A percentile compares a stretch with the other conserved stretches of the same genome.
Evolutionary conservation across 2,113 vertebrate genomes (phyloP).

Genomic region (Microcebus lehilahytsara): DNA sequence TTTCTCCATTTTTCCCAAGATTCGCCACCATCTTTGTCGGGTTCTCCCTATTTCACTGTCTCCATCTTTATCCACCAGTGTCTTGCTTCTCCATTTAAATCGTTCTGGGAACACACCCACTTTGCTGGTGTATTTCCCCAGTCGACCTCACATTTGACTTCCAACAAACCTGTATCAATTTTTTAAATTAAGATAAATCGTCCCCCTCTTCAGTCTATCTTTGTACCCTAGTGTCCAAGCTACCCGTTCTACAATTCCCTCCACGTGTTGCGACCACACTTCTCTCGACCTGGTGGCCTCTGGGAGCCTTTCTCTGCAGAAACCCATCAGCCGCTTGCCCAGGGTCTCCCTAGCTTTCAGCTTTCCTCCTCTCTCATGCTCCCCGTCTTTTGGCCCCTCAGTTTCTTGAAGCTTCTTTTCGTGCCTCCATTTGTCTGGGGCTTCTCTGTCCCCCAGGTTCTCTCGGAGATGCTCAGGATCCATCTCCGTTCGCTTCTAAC

Average conservation of each 20-base stretch:
- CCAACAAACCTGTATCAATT: too few relatives aligned
- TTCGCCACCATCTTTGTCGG: neutral
- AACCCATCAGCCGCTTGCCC: neutral
- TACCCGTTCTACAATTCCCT: neutral
- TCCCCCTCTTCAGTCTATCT: neutral
- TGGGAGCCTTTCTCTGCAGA: neutral
- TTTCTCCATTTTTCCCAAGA: neutral
- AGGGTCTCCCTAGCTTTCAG: neutral
- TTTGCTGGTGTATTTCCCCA: too few relatives aligned
- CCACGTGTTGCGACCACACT: neutral
- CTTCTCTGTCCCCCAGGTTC: neutral
- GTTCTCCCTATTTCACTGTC: neutral
- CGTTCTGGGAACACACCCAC: too few relatives aligned
- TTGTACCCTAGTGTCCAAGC: rapidly evolving
- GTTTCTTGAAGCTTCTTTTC: neutral
- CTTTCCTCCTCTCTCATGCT: neutral
- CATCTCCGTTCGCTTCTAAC: neutral
- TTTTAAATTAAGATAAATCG: too few relatives aligned
- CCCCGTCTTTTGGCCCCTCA: neutral
- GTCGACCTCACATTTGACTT: too few relatives aligned
- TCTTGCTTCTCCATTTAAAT: neutral
- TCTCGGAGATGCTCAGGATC: neutral
- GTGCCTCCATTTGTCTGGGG: neutral
- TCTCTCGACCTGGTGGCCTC: neutral
- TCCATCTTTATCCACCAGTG: neutral